Evolutionary conservation across 1,140 invertebrate species (phyloP), one percentile per base, ranked within the genome.

Genomic region (Dreissena polymorpha): DNA sequence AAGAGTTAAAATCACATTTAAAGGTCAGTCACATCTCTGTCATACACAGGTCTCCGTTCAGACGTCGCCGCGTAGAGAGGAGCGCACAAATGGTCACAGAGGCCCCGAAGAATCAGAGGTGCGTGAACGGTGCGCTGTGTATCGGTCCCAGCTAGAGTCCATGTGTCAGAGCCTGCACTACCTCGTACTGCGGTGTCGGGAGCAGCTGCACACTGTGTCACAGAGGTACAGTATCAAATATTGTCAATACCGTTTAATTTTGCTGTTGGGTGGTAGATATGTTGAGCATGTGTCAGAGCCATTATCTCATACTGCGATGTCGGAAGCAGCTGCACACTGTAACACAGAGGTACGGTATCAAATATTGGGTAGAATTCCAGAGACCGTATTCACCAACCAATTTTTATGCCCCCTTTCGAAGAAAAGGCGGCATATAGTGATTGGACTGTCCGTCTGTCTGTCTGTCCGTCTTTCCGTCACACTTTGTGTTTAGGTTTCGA

Each of bases 141-240:
- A 88, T 50, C 86, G 87, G 51, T 83, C 84, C 13, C 87, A 90
- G 75, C 83, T 89, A 3, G 87, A 90, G 73, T 85, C 81, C 55
- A 78, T 87, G 1, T 86, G 90, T 80, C 88, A 90, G 65, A 89
- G 88, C 74, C 83, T 91, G 49, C 87, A 90, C 18, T 85, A 86
- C 53, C 79, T 88, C 5, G 75, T 86, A 21, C 80, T 90, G 25
- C 70, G 83, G 27, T 86, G 87, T 57, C 85, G 86, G 51, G 87
- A 90, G 51, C 84, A 85, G 23, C 69, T 89, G 5, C 80, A 73
- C 50, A 83, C 63, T 12, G 57, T 50, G 51, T 57, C 71, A 12
- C 55, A 74, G 7, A 76, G 78, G 77, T 84, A 79, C 57, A 82
- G 21, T 39, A 39, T 5, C 2, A 39, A 39, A 39, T 5, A 39